Base-by-base conservation (phyloP, 2,888 invertebrate genomes). In the Habrosyne pyritoides region DNA sequence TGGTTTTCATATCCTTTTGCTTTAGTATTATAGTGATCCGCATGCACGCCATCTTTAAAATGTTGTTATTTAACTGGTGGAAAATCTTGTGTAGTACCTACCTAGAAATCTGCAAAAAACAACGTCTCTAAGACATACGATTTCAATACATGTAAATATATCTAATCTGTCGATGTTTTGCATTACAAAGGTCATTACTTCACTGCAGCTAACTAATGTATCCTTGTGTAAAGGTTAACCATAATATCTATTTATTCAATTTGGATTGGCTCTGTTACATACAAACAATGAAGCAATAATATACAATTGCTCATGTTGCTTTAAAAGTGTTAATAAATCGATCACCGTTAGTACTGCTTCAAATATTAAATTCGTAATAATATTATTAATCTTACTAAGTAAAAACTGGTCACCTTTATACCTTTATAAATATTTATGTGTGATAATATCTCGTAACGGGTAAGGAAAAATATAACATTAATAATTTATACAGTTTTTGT, bases 401-500 rank as follows among this genome's bases (percentile, higher is more conserved):
- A 42, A 42, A 42, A 18, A 42, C 42, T 42, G 42, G 18, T 42
- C n/a, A 42, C 42, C 18, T 42, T 42, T 42, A 5, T 42, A 42
- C 42, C 42, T 18, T 42, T 42, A 42, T 42, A 42, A 42, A 42
- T 42, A 42, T 42, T 6, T 42, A 42, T 18, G 6, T 18, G 42
- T 8, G 18, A 42, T 42, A 18, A 42, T n/a, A 42, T 42, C 42
- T 42, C 18, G 6, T 18, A 18, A 42, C 42, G 8, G 18, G 14
- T 8, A 42, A 18, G 42, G 18, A 42, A 33, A 42, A 42, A 18
- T 42, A 18, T 18, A 8, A n/a, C 42, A 42, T 42, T n/a, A 42
- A 42, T 42, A 42, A 42, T 42, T 42, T 42, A 42, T 42, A 18
- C 18, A 14, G 42, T 42, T 42, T 42, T 42, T 42, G 36, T 42